phyloP scores from a whole-genome alignment of 2,797 vertebrate genomes.

The Phalloptychus januarius region DNA sequence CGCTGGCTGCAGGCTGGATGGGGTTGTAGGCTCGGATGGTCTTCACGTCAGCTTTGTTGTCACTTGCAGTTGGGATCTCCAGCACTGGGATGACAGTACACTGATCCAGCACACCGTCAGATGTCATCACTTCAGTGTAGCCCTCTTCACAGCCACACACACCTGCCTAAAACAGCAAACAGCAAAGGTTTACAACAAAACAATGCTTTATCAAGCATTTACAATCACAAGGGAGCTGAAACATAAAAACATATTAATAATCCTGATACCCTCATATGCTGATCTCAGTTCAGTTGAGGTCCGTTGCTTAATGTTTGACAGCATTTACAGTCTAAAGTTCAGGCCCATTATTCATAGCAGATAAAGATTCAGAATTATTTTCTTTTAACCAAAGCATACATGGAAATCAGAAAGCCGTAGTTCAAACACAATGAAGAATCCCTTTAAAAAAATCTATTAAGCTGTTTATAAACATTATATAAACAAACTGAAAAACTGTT shows the following conservation, averaged over 20 bases:
- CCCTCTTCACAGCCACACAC: constrained; percentile 93
- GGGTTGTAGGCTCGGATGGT: constrained; percentile 93
- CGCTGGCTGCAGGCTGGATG: constrained; percentile 84
- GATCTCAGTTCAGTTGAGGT: neutral
- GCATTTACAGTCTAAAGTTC: no score
- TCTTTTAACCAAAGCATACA: neutral
- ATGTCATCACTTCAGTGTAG: constrained; percentile 95
- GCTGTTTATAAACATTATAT: neutral
- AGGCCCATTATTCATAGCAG: no score
- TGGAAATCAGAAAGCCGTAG: neutral
- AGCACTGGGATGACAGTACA: constrained; percentile 95
- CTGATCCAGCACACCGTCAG: constrained; percentile 90
- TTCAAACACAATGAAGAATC: neutral
- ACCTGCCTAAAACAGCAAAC: constrained; percentile 77
- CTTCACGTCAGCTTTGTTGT: constrained; percentile 92
- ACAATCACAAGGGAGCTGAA: neutral
- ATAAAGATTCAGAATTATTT: no score
- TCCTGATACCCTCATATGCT: neutral
- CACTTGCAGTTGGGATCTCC: constrained; percentile 90
- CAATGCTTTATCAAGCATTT: neutral
- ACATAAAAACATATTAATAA: neutral
- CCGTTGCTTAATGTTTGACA: no score
- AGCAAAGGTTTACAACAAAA: neutral
- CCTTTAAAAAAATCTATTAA: neutral
- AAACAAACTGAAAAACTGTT: neutral